Evolutionary conservation across 2,888 invertebrate genomes (phyloP), one percentile per base, ranked within the genome.

Genomic region (Nephrocerus scutellatus): DNA sequence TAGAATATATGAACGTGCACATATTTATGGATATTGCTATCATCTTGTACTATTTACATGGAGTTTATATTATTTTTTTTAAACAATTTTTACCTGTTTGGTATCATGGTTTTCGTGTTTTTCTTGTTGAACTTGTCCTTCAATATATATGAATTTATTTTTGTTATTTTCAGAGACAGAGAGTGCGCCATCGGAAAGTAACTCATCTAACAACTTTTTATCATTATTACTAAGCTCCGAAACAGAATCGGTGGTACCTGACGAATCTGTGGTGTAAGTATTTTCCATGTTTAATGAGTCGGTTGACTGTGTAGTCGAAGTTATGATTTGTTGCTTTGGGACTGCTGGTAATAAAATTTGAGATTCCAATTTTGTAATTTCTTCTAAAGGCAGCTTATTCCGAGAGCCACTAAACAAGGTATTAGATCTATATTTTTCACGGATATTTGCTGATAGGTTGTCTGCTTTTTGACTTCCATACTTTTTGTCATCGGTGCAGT

Each of bases 401-500:
- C 65, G 58, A 28, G 53, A 54, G 35, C 60, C 62, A 38, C 57
- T 60, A 53, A 64, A 68, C 35, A 63, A 40, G 21, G 55, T 55
- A 53, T 66, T 68, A 43, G 54, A 57, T 43, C 56, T 54, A 50
- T 65, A 66, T 50, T 65, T 61, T 30, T 62, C 57, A 39, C 45
- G 39, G 25, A 49, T 25, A n/a, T n/a, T n/a, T n/a, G n/a, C n/a
- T 5, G 32, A 12, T 19, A 42, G 26, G 31, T 15, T 26, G 48
- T 12, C 5, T 21, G 18, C 15, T 23, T n/a, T 22, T 21, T 23
- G 24, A 31, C 21, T 50, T 39, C n/a, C n/a, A 36, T 55, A 56
- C 4, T 41, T 51, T 12, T 47, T 49, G 33, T 72, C 67, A 31
- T 68, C 62, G 2, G 80, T 80, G 55, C 82, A 82, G 54, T 83